Base-by-base conservation (phyloP, 2,888 invertebrate genomes). In the Odontomyia ornata region DNA sequence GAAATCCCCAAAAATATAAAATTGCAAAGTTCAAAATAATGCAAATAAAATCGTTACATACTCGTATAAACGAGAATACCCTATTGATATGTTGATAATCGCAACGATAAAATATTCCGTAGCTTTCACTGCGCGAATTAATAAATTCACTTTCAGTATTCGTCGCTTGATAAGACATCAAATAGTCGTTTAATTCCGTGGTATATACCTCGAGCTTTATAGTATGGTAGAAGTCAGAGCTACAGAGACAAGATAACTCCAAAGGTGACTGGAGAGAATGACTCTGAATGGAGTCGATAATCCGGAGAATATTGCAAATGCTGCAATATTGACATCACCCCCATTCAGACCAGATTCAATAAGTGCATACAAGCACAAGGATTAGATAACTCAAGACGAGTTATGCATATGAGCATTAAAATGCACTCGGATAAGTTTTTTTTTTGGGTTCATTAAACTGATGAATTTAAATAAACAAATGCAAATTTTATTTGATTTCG, bases 81-180 rank as follows among this genome's bases (percentile, higher is more conserved):
- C 4, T 4, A 18, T 52, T 13, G 7, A 52, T 18, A 52, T 52
- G 18, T 52, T 52, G 52, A n/a, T 18, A 52, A 43, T 52, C 7
- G 52, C 52, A 9, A 52, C 57, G 57, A 21, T 25, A 60, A 60
- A 60, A 18, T 25, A 60, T 60, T 21, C 57, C 4, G 18, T n/a
- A 60, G 21, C 57, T 60, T 25, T 60, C 57, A 60, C 57, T 60
- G 23, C 21, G 52, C 52, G n/a, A n/a, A n/a, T 18, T 13, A 52
- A 52, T 52, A 52, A 52, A 52, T 52, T 52, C 52, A 52, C 52
- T 52, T 52, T 52, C 52, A 52, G 13, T 52, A 52, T 52, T 52
- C 7, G 52, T 18, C 18, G 52, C 52, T 52, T 52, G 52, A 52
- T 52, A 52, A 52, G 52, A n/a, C 52, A 52, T 52, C 52, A 52